These are phyloP conservation scores for Sebastes vulpes DNA, from an alignment of 2,797 vertebrate species.

Conservation along the genomic window DNA sequence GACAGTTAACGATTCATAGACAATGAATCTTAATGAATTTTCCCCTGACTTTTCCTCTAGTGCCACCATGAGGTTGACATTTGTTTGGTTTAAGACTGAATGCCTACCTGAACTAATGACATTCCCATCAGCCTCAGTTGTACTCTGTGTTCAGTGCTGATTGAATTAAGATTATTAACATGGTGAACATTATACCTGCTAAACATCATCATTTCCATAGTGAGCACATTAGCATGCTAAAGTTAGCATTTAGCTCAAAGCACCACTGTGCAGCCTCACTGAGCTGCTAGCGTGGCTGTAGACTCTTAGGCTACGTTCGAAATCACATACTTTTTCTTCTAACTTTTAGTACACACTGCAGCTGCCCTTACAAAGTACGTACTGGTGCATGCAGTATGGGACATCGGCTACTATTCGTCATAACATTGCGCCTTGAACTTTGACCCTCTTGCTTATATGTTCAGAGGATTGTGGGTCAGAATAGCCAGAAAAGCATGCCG, in stretches of 20 bases:
- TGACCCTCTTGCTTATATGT: no score
- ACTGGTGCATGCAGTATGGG: no score
- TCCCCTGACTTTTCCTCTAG: background rate
- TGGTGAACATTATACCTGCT: background rate
- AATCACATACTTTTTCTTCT: no score
- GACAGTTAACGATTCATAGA: background rate
- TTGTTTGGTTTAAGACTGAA: background rate
- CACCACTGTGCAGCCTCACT: background rate
- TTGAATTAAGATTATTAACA: background rate
- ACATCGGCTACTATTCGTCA: background rate
- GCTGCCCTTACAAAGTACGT: no score
- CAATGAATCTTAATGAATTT: background rate
- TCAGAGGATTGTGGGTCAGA: background rate
- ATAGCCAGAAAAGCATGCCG: background rate
- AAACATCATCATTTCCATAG: background rate
- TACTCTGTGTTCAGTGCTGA: background rate
- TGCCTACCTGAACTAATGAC: background rate
- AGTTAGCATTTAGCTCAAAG: background rate
- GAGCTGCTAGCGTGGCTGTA: background rate
- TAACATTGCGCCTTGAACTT: background rate
- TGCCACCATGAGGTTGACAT: background rate
- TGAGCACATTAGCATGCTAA: background rate
- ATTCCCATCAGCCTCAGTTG: background rate
- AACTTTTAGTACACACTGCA: no score
- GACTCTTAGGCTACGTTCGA: background rate